These are phyloP conservation scores for Capitulum mitella DNA, from an alignment of 2,888 invertebrate species.

Conservation along the genomic window DNA sequence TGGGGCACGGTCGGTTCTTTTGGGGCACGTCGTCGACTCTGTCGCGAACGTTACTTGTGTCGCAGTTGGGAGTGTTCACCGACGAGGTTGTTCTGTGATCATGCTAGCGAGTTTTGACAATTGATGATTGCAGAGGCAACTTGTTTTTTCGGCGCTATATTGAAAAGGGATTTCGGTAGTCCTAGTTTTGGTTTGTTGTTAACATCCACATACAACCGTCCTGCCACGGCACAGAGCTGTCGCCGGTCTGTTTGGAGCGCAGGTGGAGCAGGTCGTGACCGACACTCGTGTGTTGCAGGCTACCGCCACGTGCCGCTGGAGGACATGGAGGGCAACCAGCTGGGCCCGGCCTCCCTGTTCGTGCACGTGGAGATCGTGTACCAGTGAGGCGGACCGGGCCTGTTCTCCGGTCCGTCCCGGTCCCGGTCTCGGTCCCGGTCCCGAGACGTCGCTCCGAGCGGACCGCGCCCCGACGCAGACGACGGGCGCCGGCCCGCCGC, in stretches of 20 bases:
- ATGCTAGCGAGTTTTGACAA: too few species aligned
- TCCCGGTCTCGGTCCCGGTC: too few species aligned
- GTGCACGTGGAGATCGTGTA: constrained; percentile 7
- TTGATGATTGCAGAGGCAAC: neutral
- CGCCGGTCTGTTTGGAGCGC: neutral
- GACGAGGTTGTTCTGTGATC: neutral
- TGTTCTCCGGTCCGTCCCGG: too few species aligned
- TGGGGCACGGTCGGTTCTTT: too few species aligned
- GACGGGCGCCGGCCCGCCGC: too few species aligned
- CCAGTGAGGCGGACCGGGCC: too few species aligned
- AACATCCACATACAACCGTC: too few species aligned
- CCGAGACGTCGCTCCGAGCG: too few species aligned
- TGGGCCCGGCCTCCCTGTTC: neutral
- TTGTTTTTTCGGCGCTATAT: neutral
- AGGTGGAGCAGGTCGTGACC: neutral
- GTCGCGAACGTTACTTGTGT: neutral
- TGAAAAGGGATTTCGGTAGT: neutral
- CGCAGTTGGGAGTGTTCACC: neutral
- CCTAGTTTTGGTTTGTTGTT: neutral
- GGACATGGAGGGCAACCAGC: neutral
- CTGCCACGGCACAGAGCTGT: too few species aligned
- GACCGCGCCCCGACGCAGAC: too few species aligned
- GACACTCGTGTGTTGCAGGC: neutral
- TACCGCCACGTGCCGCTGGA: constrained; percentile 13
- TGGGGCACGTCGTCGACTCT: neutral